Evolutionary conservation across 2,113 vertebrate genomes (phyloP).

Genomic region (Aspidoscelis tigris): DNA sequence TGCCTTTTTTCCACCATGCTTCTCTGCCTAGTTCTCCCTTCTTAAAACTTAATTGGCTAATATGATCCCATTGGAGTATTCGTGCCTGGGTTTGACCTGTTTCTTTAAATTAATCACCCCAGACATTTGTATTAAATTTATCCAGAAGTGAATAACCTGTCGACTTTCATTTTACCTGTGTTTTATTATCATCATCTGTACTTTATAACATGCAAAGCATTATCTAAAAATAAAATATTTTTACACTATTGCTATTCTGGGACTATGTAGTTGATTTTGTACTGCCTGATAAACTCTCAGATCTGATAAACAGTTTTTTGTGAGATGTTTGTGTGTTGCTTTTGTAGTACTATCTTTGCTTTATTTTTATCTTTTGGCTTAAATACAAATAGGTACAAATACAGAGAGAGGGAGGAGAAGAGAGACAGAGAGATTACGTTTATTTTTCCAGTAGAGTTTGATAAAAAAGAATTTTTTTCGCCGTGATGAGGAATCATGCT

Average conservation of each 20-base stretch:
- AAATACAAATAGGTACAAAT: too few relatives aligned
- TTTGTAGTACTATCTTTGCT: background rate
- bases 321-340: too few relatives aligned
- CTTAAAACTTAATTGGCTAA: too few relatives aligned
- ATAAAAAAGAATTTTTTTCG: background rate
- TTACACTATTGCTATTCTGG: background rate
- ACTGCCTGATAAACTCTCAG: background rate
- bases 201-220: background rate
- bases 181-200: background rate
- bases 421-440: background rate
- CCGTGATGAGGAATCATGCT: conserved; percentile 7
- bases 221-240: too few relatives aligned
- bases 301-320: background rate
- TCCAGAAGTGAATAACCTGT: background rate
- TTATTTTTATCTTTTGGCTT: background rate
- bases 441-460: background rate
- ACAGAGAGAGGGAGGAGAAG: too few relatives aligned
- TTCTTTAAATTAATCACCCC: too few relatives aligned
- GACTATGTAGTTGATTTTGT: background rate
- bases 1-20: too few relatives aligned
- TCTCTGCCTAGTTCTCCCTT: too few relatives aligned
- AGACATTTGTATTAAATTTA: too few relatives aligned
- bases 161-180: background rate
- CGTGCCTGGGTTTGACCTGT: too few relatives aligned
- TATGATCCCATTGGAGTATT: too few relatives aligned